Conservation (phyloP, 1,140 invertebrate genomes). For the Calosoma granatense region DNA sequence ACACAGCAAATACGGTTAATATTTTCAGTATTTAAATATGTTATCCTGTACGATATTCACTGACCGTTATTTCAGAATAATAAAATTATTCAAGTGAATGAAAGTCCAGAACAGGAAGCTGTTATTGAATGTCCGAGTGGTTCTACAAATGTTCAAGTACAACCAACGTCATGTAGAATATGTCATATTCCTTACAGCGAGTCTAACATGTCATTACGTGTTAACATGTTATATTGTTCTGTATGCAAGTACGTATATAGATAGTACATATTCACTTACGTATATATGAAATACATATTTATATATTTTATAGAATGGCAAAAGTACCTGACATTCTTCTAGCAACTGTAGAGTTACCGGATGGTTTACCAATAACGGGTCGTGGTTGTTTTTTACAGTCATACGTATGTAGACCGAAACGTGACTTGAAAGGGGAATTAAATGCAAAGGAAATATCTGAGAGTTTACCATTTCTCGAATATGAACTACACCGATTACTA, state of each 20-base stretch:
- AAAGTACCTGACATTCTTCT: slow-evolving; percentile 86
- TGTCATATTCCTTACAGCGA: slow-evolving; percentile 74
- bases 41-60: slow-evolving; percentile 9
- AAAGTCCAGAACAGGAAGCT: slow-evolving; percentile 27
- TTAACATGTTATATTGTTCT: slow-evolving; percentile 44
- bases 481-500: slow-evolving; percentile 85
- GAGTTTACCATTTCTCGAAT: slow-evolving; percentile 88
- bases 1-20: not conserved
- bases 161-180: slow-evolving; percentile 34
- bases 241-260: slow-evolving; percentile 23
- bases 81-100: slow-evolving; percentile 18
- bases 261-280: not conserved
- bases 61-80: slow-evolving; percentile 11
- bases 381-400: slow-evolving; percentile 67
- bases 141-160: not conserved
- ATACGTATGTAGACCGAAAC: slow-evolving; percentile 67
- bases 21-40: not conserved
- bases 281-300: not conserved
- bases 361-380: slow-evolving; percentile 60
- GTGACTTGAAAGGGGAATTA: slow-evolving; percentile 70
- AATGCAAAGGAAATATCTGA: slow-evolving; percentile 92
- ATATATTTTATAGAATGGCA: slow-evolving; percentile 44
- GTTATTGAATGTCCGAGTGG: not conserved
- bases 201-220: slow-evolving; percentile 40
- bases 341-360: slow-evolving; percentile 77